phyloP scores from a whole-genome alignment of 2,888 invertebrate species.

The Dione vanillae region DNA sequence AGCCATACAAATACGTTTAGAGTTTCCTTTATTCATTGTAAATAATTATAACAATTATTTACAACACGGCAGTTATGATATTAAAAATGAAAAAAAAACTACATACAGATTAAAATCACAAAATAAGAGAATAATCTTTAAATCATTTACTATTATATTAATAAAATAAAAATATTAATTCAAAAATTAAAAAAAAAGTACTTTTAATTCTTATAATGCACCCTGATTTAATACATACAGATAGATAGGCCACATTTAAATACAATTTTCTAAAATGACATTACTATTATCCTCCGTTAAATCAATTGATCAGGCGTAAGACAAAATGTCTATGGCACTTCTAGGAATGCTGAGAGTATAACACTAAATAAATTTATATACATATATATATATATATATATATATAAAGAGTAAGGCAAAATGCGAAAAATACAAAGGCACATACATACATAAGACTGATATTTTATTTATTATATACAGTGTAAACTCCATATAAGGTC shows the following conservation, averaged over 20 bases:
- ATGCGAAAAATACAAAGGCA: conserved; percentile 18
- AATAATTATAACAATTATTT: neutral
- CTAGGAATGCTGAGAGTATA: conserved; percentile 3
- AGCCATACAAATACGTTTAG: conserved; percentile 2
- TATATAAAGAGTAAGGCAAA: neutral
- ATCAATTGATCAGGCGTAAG: neutral
- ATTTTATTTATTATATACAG: neutral
- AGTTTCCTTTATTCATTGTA: neutral
- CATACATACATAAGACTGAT: conserved; percentile 23
- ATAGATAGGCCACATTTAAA: conserved; percentile 13
- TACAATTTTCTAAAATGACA: conserved; percentile 1
- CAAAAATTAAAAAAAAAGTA: neutral
- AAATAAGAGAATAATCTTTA: neutral
- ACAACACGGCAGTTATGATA: too few species aligned
- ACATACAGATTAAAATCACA: neutral
- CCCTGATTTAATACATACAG: neutral
- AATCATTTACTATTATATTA: neutral
- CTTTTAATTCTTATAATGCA: neutral
- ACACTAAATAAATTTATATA: neutral
- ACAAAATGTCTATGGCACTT: conserved; percentile 18
- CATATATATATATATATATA: neutral
- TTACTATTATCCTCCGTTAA: neutral
- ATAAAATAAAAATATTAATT: too few species aligned
- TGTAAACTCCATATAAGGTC: too few species aligned
- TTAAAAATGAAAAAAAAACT: too few species aligned